Evolutionary conservation across 2,113 vertebrate genomes (phyloP).

Genomic region (Albula goreensis): DNA sequence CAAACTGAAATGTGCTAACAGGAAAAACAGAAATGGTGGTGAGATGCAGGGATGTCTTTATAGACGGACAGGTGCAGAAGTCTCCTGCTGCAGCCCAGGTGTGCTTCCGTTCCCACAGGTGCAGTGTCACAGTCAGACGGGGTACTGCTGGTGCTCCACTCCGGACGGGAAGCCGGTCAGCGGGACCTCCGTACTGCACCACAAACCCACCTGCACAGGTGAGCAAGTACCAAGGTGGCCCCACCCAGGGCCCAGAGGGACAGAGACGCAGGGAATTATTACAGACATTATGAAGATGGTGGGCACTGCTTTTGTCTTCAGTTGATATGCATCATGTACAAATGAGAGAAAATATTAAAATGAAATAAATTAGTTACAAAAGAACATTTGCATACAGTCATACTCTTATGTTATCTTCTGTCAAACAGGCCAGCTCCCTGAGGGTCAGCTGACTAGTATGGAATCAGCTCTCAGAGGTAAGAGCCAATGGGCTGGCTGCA

Average conservation of each 20-base stretch:
- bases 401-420: not conserved
- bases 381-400: not conserved
- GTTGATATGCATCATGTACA: not conserved
- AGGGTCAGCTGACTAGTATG: not conserved
- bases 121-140: constrained; percentile 66
- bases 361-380: not conserved
- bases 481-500: not conserved
- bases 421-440: constrained; percentile 42
- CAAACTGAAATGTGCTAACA: not conserved
- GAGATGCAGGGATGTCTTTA: not conserved
- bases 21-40: not conserved
- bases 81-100: not conserved
- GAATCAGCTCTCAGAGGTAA: constrained; percentile 45
- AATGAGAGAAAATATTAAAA: not conserved
- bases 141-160: constrained; percentile 71
- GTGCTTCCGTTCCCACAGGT: constrained; percentile 35
- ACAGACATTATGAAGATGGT: not conserved
- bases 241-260: not conserved
- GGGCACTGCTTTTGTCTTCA: not conserved
- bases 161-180: constrained; percentile 63
- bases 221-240: not conserved
- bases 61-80: not conserved
- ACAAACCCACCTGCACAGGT: constrained; percentile 64
- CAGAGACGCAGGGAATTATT: not conserved
- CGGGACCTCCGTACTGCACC: constrained; percentile 56